Percentiles rank a stretch among this genome's conserved stretches.
Evolutionary conservation across 1,140 invertebrate genomes (phyloP).

Genomic region (Adoxophyes honmai): DNA sequence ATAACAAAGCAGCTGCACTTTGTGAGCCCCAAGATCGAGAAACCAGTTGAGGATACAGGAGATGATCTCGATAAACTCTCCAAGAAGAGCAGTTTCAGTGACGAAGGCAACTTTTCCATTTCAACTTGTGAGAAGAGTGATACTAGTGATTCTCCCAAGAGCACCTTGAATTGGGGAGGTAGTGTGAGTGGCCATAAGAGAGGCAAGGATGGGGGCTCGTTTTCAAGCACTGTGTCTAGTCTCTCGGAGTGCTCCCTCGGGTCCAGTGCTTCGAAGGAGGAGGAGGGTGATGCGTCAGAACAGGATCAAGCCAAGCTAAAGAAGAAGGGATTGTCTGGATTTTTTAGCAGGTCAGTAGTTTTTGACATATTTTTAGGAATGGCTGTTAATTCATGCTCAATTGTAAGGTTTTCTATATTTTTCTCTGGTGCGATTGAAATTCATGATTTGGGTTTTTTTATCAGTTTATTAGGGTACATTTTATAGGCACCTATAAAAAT

Average conservation of each 20-base stretch:
- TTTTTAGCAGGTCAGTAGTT: constrained; percentile 70
- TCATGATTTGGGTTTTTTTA: too few species aligned
- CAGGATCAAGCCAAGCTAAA: constrained; percentile 61
- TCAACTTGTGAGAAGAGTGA: constrained; percentile 74
- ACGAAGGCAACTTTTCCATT: constrained; percentile 73
- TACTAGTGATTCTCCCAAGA: constrained; percentile 71
- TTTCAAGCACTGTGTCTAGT: constrained; percentile 74
- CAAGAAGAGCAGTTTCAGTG: constrained; percentile 73
- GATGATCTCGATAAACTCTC: constrained; percentile 64
- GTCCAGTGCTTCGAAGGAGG: constrained; percentile 62
- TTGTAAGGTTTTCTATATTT: too few species aligned
- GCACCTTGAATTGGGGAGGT: constrained; percentile 68
- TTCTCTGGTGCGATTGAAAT: too few species aligned
- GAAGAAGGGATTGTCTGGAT: constrained; percentile 72
- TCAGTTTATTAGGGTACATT: too few species aligned
- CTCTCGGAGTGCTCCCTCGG: constrained; percentile 70
- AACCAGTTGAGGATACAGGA: constrained; percentile 39
- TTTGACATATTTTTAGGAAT: too few species aligned
- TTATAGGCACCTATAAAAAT: too few species aligned
- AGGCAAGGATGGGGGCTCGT: constrained; percentile 70
- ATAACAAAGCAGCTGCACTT: constrained; percentile 76
- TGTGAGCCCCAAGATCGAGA: constrained; percentile 65
- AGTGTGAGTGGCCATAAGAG: constrained; percentile 72
- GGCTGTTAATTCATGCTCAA: too few species aligned
- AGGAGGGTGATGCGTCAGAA: constrained; percentile 42